Evolutionary conservation across 2,888 invertebrate genomes (phyloP).

Genomic region (Heliconius ethilla): DNA sequence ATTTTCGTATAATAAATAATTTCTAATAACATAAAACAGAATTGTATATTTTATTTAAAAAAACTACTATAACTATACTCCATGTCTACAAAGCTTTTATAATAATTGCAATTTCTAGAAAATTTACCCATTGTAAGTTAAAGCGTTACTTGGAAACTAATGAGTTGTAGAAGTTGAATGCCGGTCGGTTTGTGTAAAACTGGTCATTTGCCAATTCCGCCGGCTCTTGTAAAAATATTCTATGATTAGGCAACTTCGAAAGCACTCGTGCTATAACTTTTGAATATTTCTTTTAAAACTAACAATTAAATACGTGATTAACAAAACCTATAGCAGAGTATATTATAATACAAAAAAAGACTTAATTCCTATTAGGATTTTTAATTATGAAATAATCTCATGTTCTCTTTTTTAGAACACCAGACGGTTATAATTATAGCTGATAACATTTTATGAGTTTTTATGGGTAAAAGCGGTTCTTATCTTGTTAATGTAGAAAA

Average conservation of each 20-base stretch:
- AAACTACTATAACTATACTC: slow-evolving; percentile 4
- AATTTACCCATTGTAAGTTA: slow-evolving; percentile 28
- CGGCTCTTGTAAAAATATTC: slow-evolving; percentile 20
- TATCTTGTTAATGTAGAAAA: slow-evolving; percentile 6
- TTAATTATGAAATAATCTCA: background rate
- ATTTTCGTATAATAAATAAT: background rate
- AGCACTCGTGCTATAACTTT: slow-evolving; percentile 11
- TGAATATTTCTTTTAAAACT: background rate
- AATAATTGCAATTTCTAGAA: slow-evolving; percentile 27
- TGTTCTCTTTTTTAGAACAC: background rate
- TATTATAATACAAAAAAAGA: background rate
- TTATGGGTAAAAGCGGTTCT: background rate
- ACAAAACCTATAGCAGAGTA: background rate
- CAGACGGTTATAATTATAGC: background rate
- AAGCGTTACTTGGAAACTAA: slow-evolving; percentile 30
- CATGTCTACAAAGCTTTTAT: slow-evolving; percentile 23
- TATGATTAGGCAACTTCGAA: slow-evolving; percentile 23
- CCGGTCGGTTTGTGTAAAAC: slow-evolving; percentile 24
- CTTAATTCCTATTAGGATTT: background rate
- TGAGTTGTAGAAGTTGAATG: slow-evolving; percentile 28
- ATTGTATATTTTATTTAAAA: background rate
- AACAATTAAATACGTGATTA: background rate
- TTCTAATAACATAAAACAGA: background rate
- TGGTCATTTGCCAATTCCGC: slow-evolving; percentile 24
- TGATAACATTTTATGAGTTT: slow-evolving; percentile 10